Evolutionary conservation across 2,113 vertebrate genomes (phyloP), one percentile per base, ranked within the genome.

Genomic region (Triplophysa rosa): DNA sequence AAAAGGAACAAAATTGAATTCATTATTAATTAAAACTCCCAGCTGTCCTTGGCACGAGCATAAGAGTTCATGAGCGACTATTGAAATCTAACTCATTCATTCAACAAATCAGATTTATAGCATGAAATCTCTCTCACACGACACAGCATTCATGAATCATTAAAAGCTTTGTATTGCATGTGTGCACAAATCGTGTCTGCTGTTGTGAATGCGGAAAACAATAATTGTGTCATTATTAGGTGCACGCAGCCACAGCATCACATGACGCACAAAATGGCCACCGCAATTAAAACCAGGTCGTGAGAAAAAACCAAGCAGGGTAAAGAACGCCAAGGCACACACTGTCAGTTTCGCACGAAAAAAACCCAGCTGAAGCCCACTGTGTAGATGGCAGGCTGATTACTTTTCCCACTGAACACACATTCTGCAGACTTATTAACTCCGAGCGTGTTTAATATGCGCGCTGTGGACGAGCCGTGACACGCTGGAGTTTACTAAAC

Each of bases 371-470:
- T 63, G 40, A 47, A 76, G 69, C 64, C 68, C 81, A 9, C 69
- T 83, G 70, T 66, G 54, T 61, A 47, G 70, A 68, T 84, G 70
- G 68, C 82, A 83, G 62, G 78, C 77, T 83, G 86, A 89, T 89
- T 86, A 87, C 82, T 78, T 69, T 71, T 67, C 78, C 45, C 78
- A 71, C 74, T 79, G 87, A 87, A 86, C 83, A 81, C 85, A 83
- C 80, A 87, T 65, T 83, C 67, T 42, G 71, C 49, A 45, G 69
- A 80, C 86, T 90, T 88, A 89, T 88, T 90, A 84, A 86, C 87
- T 89, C 59, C 73, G 75, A 82, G 84, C 56, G 76, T 87, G 82
- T 89, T 92, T 90, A 91, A 87, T 88, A 90, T 89, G 88, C 84
- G 73, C 78, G 79, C 83, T 83, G 74, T 75, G 67, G 85, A 73